phyloP scores from a whole-genome alignment of 2,888 invertebrate genomes.

The Sarcophaga carnaria region DNA sequence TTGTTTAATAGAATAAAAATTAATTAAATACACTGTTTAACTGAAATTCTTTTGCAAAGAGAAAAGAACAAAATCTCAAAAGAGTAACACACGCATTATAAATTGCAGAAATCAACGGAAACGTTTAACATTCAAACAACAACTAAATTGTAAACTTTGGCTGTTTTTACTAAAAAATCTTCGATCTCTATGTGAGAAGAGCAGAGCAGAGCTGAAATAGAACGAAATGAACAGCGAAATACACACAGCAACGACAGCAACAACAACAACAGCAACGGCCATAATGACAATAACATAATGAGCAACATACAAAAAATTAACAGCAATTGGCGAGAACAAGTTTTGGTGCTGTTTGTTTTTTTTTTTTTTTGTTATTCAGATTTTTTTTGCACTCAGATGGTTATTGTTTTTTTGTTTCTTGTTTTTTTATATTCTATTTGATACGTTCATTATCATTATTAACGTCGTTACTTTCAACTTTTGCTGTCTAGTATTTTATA shows the following conservation, averaged over 20 bases:
- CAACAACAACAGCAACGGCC: background rate
- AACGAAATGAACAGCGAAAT: slow-evolving; percentile 25
- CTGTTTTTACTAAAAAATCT: slow-evolving; percentile 59
- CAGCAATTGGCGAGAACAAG: slow-evolving; percentile 57
- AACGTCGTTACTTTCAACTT: background rate
- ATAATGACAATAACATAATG: background rate
- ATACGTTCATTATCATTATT: background rate
- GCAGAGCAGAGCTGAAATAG: background rate
- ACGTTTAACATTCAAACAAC: slow-evolving; percentile 57
- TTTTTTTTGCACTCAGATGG: slow-evolving; percentile 19
- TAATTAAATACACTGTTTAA: background rate
- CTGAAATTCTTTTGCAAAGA: background rate
- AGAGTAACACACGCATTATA: slow-evolving; percentile 32
- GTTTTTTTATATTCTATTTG: background rate
- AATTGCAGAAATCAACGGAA: slow-evolving; percentile 51
- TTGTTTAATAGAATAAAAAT: no score
- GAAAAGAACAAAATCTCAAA: slow-evolving; percentile 2
- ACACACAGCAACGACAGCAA: background rate
- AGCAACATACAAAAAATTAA: slow-evolving; percentile 11
- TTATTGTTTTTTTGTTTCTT: slow-evolving; percentile 7
- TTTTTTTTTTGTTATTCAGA: background rate
- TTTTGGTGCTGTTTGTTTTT: slow-evolving; percentile 33
- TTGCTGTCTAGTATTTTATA: slow-evolving; percentile 12
- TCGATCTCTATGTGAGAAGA: slow-evolving; percentile 8
- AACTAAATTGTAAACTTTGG: slow-evolving; percentile 59